Percentiles rank a stretch among this genome's conserved stretches.
These are phyloP conservation scores for Ichneumoninae sp. DNA, from an alignment of 2,888 invertebrate genomes.

Conservation along the genomic window DNA sequence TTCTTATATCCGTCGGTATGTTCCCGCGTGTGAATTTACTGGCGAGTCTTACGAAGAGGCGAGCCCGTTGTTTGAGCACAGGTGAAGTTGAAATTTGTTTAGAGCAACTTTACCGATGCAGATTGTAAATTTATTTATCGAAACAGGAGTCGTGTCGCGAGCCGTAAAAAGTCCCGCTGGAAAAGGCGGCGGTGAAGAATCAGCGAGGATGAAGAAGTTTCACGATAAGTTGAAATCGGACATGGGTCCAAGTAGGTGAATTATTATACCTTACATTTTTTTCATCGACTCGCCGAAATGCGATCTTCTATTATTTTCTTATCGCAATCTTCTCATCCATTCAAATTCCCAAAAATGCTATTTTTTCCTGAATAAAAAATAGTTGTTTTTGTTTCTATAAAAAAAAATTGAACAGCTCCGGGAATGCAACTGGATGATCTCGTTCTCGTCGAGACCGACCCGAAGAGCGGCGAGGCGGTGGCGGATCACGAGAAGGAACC, in stretches of 20 bases:
- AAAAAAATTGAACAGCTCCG: constrained; percentile 51
- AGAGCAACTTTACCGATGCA: not conserved
- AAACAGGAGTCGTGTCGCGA: constrained; percentile 35
- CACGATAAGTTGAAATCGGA: constrained; percentile 74
- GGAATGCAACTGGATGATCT: constrained; percentile 74
- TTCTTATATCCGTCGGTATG: constrained; percentile 26
- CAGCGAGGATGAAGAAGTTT: constrained; percentile 77
- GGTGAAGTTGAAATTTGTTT: constrained; percentile 17
- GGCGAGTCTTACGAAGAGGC: constrained; percentile 10
- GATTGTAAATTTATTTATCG: not conserved
- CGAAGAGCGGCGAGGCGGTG: constrained; percentile 74
- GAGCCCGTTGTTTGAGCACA: constrained; percentile 31
- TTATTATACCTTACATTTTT: not conserved
- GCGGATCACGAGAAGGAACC: constrained; percentile 77
- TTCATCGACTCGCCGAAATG: not conserved
- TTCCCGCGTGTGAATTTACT: constrained; percentile 26
- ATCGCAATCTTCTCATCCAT: not conserved
- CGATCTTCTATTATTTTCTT: not conserved
- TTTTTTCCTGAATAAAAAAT: not conserved
- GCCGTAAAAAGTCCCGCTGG: constrained; percentile 22
- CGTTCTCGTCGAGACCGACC: constrained; percentile 75
- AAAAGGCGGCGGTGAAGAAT: constrained; percentile 65
- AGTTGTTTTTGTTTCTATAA: not conserved
- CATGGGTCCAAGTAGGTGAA: constrained; percentile 50
- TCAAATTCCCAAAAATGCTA: not conserved